Percentiles rank a stretch among this genome's conserved stretches.
Conservation (phyloP, 2,113 vertebrate genomes). For the Ciconia stormi region DNA sequence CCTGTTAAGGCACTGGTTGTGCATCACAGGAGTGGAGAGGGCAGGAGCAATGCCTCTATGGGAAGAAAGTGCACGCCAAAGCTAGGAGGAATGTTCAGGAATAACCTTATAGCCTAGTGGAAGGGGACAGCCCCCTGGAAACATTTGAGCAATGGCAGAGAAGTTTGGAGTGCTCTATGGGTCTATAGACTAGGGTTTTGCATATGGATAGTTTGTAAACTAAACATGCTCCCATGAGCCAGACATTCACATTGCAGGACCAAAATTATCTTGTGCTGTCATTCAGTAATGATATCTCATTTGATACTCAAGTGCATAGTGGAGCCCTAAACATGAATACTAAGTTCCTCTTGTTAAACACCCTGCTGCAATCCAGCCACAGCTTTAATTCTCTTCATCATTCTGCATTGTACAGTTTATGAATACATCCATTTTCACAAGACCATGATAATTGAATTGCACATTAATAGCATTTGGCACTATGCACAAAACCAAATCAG, state of each 20-base stretch:
- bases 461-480: conserved; percentile 58
- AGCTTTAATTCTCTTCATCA: conserved; percentile 57
- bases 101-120: background rate
- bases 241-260: background rate
- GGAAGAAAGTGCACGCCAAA: background rate
- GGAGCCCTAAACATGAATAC: conserved; percentile 47
- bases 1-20: background rate
- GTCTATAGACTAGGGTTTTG: background rate
- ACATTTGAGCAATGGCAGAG: background rate
- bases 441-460: conserved; percentile 51
- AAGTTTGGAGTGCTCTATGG: background rate
- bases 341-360: conserved; percentile 26
- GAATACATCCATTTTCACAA: conserved; percentile 61
- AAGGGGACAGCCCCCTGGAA: background rate
- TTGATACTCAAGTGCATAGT: conserved; percentile 34
- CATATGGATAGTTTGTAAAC: background rate
- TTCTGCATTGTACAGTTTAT: conserved; percentile 49
- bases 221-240: background rate
- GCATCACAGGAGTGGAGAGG: background rate
- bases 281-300: conserved; percentile 55
- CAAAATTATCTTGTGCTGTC: conserved; percentile 39
- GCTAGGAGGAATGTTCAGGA: conserved; percentile 31
- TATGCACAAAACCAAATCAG: conserved; percentile 35
- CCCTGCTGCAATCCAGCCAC: conserved; percentile 24
- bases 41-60: background rate